phyloP scores from a whole-genome alignment of 2,797 vertebrate species.

The Phrynocephalus forsythii region DNA sequence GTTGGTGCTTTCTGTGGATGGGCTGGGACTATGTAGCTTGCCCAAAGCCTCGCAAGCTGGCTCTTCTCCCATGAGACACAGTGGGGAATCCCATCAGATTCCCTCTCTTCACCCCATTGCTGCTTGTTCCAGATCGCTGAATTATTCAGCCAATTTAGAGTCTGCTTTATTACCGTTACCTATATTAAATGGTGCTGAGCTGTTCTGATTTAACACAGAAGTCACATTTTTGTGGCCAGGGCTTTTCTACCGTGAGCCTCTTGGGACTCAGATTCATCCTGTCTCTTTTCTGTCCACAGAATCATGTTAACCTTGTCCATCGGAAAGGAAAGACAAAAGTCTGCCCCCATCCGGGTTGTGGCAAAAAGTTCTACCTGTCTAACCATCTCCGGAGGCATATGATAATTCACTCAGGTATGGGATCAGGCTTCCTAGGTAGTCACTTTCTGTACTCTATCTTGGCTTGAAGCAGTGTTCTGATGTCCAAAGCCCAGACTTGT shows the following conservation, averaged over 20 bases:
- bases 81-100: too few relatives aligned
- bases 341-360: conserved; percentile 92
- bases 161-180: neutral
- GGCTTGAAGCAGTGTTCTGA: neutral
- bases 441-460: neutral
- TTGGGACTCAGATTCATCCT: neutral
- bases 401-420: conserved; percentile 92
- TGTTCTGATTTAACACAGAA: neutral
- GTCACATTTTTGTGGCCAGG: neutral
- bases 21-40: too few relatives aligned
- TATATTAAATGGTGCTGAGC: neutral
- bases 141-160: too few relatives aligned
- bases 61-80: too few relatives aligned
- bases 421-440: neutral
- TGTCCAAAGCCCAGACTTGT: neutral
- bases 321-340: conserved; percentile 91
- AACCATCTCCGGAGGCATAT: conserved; percentile 93
- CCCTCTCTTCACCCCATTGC: too few relatives aligned
- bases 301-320: conserved; percentile 91
- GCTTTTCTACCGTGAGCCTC: neutral
- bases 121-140: too few relatives aligned
- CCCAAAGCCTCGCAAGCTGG: too few relatives aligned
- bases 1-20: too few relatives aligned
- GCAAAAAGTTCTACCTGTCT: conserved; percentile 93
- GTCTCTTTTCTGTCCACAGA: conserved; percentile 73